Base-by-base conservation (phyloP, 37 sponge, comb jelly and placozoan genomes). In the Chondrosia reniformis region DNA sequence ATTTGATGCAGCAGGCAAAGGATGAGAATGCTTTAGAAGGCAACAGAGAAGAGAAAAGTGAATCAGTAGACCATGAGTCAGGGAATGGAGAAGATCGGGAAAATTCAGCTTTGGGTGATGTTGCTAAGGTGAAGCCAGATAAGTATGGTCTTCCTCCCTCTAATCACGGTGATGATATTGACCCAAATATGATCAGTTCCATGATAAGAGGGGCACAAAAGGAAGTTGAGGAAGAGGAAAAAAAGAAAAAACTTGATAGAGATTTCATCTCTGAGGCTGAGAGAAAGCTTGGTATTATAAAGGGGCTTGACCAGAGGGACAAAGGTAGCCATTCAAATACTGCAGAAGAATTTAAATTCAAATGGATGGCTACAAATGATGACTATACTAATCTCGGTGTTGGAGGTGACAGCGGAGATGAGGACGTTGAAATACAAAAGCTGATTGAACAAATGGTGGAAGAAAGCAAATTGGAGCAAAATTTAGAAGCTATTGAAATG, bases 391-490 rank as follows among this genome's bases (percentile, higher is more conserved):
- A 74, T 33, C 43, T 49, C 17, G 17, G 44, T 13, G 57, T 25
- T 10, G 69, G 33, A 0, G 76, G 0, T 33, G 79, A 71, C 30
- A 54, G 41, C 0, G 81, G 40, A 1, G 73, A 80, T 25, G 36
- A 71, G 38, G 82, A 81, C 24, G 67, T 76, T 24, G 86, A 88
- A 40, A 85, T 85, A 0, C 78, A 85, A n/a, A 56, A 65, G 33
- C 86, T 92, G 19, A 64, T 92, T 4, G 74, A 71, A 33, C 79
- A 88, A 57, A 80, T 85, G 75, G 38, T 80, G 40, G 84, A 40
- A 43, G 93, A 92, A 55, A 81, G 75, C 22, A 86, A 83, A 31
- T 78, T 89, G 24, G 93, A 92, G 13, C 64, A 72, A 36, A 86
- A 80, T 37, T 62, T 92, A 54, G 89, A 87, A 46, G 57, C 31